A percentile compares a stretch with the other conserved stretches of the same genome.
Conservation (phyloP, 1,140 invertebrate species). For the Drosophila prosaltans region DNA sequence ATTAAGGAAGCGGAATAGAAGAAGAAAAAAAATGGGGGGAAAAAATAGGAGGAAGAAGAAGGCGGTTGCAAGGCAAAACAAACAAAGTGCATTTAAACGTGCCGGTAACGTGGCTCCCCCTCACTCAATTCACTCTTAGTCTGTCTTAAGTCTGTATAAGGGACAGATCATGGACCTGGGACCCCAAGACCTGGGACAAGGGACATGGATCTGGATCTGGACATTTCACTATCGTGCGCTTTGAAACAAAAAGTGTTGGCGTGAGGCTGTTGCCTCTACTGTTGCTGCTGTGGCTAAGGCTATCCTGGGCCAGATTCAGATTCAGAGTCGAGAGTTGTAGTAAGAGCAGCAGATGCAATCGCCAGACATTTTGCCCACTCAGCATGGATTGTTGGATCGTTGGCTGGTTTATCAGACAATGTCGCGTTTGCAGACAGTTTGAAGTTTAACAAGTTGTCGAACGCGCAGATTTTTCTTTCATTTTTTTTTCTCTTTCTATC, state of each 20-base stretch:
- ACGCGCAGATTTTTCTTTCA: constrained; percentile 46
- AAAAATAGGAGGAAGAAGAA: background rate
- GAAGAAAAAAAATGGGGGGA: background rate
- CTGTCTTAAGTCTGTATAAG: constrained; percentile 43
- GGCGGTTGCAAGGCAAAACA: constrained; percentile 38
- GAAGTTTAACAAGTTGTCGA: constrained; percentile 76
- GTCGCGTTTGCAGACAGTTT: constrained; percentile 74
- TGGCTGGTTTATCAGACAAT: constrained; percentile 60
- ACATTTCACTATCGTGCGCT: constrained; percentile 69
- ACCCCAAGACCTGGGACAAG: constrained; percentile 24
- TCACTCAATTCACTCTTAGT: constrained; percentile 55
- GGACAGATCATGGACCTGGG: constrained; percentile 3
- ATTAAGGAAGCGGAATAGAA: background rate
- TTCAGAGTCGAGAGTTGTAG: constrained; percentile 13
- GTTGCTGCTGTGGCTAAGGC: background rate
- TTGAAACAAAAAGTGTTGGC: constrained; percentile 74
- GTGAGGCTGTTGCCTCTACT: constrained; percentile 40
- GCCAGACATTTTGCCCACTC: constrained; percentile 62
- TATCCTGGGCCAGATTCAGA: constrained; percentile 38
- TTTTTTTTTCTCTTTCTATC: constrained; percentile 32
- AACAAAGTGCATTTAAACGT: constrained; percentile 67
- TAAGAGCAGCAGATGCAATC: constrained; percentile 55
- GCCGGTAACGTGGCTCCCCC: constrained; percentile 18
- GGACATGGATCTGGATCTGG: constrained; percentile 43
- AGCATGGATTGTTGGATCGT: constrained; percentile 40